Evolutionary conservation across 2,113 vertebrate genomes (phyloP).

Genomic region (Phyllostomus hastatus): DNA sequence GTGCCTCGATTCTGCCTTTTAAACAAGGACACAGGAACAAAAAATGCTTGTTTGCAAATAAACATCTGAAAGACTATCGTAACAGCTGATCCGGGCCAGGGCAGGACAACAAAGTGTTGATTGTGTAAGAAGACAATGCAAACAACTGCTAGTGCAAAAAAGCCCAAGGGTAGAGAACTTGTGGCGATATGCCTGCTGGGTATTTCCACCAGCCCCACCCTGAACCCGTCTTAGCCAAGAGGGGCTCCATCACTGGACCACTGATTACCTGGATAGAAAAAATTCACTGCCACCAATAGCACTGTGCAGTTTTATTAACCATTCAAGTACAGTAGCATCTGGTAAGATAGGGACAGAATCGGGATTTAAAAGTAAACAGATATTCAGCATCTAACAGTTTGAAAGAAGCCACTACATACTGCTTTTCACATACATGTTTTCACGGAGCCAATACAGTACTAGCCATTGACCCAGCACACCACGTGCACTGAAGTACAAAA

Average conservation of each 20-base stretch:
- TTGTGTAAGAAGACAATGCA: slow-evolving; percentile 78
- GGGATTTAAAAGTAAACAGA: slow-evolving; percentile 80
- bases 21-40: slow-evolving; percentile 49
- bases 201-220: neutral
- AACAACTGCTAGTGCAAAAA: neutral
- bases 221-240: neutral
- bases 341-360: slow-evolving; percentile 81
- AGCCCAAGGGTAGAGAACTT: neutral
- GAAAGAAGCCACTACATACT: slow-evolving; percentile 79
- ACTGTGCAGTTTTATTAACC: slow-evolving; percentile 88
- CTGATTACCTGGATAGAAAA: slow-evolving; percentile 45
- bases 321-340: slow-evolving; percentile 85
- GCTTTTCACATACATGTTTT: slow-evolving; percentile 80
- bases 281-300: slow-evolving; percentile 77
- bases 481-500: slow-evolving; percentile 82
- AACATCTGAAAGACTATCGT: slow-evolving; percentile 72
- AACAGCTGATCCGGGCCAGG: slow-evolving; percentile 77
- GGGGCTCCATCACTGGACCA: neutral
- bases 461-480: slow-evolving; percentile 80
- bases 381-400: slow-evolving; percentile 81
- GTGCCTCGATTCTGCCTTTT: slow-evolving; percentile 46
- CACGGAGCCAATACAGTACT: slow-evolving; percentile 85
- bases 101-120: slow-evolving; percentile 78
- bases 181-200: neutral
- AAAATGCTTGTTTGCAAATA: slow-evolving; percentile 67